These are phyloP conservation scores for Philereme transversata DNA, from an alignment of 2,888 invertebrate genomes.

Conservation along the genomic window DNA sequence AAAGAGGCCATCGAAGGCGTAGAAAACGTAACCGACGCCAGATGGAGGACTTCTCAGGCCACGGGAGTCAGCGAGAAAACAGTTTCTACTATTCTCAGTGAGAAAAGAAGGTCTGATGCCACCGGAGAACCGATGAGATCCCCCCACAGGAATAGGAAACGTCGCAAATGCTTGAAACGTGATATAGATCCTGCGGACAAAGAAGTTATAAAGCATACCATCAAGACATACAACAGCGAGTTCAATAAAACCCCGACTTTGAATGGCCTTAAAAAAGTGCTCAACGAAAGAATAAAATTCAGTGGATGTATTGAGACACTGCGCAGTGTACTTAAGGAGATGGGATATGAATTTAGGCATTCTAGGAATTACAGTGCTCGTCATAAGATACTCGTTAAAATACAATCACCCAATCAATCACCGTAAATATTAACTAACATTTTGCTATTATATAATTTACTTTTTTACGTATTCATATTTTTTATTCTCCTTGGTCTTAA, in stretches of 20 bases:
- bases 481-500: no score
- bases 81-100: slow-evolving; percentile 9
- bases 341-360: slow-evolving; percentile 13
- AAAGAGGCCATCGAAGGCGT: slow-evolving; percentile 17
- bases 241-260: slow-evolving; percentile 8
- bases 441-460: no score
- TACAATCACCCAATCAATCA: no score
- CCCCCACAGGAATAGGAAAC: slow-evolving; percentile 16
- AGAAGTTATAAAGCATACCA: slow-evolving; percentile 8
- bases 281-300: slow-evolving; percentile 15
- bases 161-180: slow-evolving; percentile 5
- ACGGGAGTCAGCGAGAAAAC: slow-evolving; percentile 20
- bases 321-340: slow-evolving; percentile 8
- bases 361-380: slow-evolving; percentile 1
- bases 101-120: slow-evolving; percentile 8
- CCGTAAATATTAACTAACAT: no score
- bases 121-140: slow-evolving; percentile 12
- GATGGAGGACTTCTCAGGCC: slow-evolving; percentile 16
- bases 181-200: slow-evolving; percentile 1
- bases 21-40: slow-evolving; percentile 9
- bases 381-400: background rate
- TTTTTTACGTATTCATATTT: no score
- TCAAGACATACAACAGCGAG: slow-evolving; percentile 7
- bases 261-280: slow-evolving; percentile 6
- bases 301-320: slow-evolving; percentile 16